Conservation (phyloP, 2,888 invertebrate genomes). For the Cepaea hortensis region DNA sequence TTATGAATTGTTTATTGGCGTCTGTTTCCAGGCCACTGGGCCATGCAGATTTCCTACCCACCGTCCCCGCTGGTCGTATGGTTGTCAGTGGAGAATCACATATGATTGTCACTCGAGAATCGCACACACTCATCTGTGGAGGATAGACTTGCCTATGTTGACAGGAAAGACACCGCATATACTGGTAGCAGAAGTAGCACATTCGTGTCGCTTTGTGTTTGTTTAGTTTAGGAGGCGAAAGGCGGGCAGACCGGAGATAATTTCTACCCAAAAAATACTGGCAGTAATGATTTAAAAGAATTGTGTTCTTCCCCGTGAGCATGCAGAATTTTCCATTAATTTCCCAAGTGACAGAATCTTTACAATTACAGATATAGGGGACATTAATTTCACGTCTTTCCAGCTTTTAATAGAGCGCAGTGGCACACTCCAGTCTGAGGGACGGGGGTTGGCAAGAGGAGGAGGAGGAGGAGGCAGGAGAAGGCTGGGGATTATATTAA, state of each 20-base stretch:
- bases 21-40: no score
- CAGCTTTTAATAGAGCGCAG: not conserved
- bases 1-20: constrained; percentile 39
- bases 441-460: not conserved
- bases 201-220: no score
- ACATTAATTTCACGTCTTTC: constrained; percentile 35
- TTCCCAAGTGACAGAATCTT: constrained; percentile 41
- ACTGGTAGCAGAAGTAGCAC: no score
- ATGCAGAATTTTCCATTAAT: constrained; percentile 22
- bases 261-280: not conserved
- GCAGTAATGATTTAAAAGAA: not conserved
- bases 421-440: not conserved
- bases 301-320: constrained; percentile 13
- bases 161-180: no score
- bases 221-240: no score
- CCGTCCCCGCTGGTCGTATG: not conserved
- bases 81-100: not conserved
- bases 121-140: no score
- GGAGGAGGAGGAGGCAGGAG: not conserved
- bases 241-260: no score
- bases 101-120: not conserved
- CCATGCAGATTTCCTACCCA: no score
- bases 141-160: no score
- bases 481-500: not conserved
- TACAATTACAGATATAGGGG: constrained; percentile 27